Base-by-base conservation (phyloP, 2,888 invertebrate genomes). In the Bhutanitis thaidina region DNA sequence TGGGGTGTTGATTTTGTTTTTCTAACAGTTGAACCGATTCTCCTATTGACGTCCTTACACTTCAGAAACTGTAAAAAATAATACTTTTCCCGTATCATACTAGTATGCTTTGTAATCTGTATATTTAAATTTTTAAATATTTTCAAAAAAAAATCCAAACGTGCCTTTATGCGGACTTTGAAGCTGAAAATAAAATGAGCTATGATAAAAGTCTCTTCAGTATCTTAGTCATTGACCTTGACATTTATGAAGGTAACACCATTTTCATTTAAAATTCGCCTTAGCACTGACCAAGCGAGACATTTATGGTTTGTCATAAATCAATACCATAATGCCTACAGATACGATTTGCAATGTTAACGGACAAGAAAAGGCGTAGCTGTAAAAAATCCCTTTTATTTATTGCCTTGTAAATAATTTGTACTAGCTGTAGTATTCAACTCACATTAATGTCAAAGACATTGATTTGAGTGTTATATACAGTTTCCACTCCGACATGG, bases 261-360 rank as follows among this genome's bases (percentile, higher is more conserved):
- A 10, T 30, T 32, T 30, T 16, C 4, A 14, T 16, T 43, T 32
- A 30, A 32, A 43, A 16, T n/a, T 25, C 15, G 14, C 16, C 30
- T 43, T 15, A 16, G 32, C 43, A 12, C 3, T 32, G 15, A 43
- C 16, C 43, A 10, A 15, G 30, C 15, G 16, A 32, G 32, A 14
- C 20, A 32, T 43, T 43, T 43, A 43, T 43, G n/a, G 7, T 20
- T 16, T 15, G 32, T 30, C 32, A 16, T 43, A 43, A 43, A 43
- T 43, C 43, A 32, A n/a, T 15, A 41, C 32, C 12, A 34, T 20
- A 34, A 15, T 15, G 43, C 20, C 27, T 27, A 8, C 27, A 27
- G 8, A 27, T 32, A 43, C 9, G 12, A 16, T 14, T 32, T 32
- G 34, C 43, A 32, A 43, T 43, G 43, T 43, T 32, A 43, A 34